phyloP scores from a whole-genome alignment of 2,888 invertebrate species.

The Polylopha cassiicola region DNA sequence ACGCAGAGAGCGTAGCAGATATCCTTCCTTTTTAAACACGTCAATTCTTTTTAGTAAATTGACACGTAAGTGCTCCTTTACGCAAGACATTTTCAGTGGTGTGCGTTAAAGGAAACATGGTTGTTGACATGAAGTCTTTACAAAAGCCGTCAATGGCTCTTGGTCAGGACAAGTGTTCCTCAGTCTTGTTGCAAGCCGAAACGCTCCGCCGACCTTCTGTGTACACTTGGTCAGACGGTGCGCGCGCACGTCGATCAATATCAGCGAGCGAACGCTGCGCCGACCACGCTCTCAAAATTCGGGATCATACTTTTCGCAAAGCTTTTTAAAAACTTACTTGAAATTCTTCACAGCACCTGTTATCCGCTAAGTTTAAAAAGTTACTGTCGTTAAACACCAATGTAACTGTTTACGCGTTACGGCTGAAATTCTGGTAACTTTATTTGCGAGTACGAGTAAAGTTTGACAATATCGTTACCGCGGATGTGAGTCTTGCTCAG shows the following conservation, averaged over 20 bases:
- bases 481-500: constrained; percentile 5
- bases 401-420: too few relatives aligned
- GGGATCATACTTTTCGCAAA: constrained; percentile 58
- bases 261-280: constrained; percentile 42
- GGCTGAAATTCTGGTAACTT: constrained; percentile 24
- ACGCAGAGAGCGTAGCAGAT: constrained; percentile 10
- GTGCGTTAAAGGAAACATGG: constrained; percentile 28
- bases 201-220: constrained; percentile 63
- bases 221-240: constrained; percentile 65
- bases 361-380: too few relatives aligned
- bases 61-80: too few relatives aligned
- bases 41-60: too few relatives aligned
- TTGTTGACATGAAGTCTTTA: constrained; percentile 29
- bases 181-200: constrained; percentile 57
- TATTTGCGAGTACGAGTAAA: constrained; percentile 35
- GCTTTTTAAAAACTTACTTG: constrained; percentile 38
- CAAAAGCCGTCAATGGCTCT: constrained; percentile 48
- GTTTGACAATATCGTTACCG: constrained; percentile 31
- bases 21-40: constrained; percentile 19
- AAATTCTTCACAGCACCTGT: too few relatives aligned
- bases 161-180: constrained; percentile 59
- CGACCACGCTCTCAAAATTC: constrained; percentile 63
- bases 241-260: constrained; percentile 76
- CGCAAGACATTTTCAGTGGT: not conserved
- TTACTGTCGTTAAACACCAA: too few relatives aligned